phyloP scores from a whole-genome alignment of 53 echinoderm and acorn worm species.

The Arbacia lixula region DNA sequence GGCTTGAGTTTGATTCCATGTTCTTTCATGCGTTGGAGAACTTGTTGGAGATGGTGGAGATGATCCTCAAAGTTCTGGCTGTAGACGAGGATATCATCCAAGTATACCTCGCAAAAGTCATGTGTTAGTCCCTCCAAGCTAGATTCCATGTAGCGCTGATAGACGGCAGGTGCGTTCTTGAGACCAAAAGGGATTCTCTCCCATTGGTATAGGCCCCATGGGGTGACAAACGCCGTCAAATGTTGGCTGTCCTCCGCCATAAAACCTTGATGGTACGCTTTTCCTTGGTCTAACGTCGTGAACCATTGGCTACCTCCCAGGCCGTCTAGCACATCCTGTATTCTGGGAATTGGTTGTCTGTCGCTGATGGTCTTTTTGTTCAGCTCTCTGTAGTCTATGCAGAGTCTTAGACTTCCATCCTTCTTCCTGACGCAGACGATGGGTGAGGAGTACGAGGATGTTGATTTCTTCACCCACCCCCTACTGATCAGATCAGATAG shows the following conservation, averaged over 20 bases:
- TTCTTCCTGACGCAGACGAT: conserved; percentile 83
- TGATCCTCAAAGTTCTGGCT: conserved; percentile 48
- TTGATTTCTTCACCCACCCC: conserved; percentile 69
- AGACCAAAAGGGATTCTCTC: conserved; percentile 74
- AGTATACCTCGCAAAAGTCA: conserved; percentile 42
- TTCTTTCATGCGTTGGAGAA: conserved; percentile 29
- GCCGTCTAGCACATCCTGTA: conserved; percentile 74
- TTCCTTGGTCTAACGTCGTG: conserved; percentile 74
- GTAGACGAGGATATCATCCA: conserved; percentile 58
- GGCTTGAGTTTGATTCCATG: conserved; percentile 51
- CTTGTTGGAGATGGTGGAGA: conserved; percentile 9
- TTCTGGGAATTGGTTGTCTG: conserved; percentile 77
- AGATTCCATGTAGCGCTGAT: conserved; percentile 58
- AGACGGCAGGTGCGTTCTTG: conserved; percentile 70
- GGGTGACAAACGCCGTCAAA: conserved; percentile 74
- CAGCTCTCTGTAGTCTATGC: conserved; percentile 72
- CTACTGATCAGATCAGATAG: conserved; percentile 63
- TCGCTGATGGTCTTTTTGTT: conserved; percentile 76
- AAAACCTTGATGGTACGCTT: conserved; percentile 76
- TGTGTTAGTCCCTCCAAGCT: conserved; percentile 44
- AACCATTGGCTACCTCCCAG: conserved; percentile 71
- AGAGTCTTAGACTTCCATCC: conserved; percentile 73
- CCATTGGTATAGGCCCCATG: conserved; percentile 85
- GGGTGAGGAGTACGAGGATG: conserved; percentile 72
- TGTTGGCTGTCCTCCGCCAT: conserved; percentile 59